A percentile compares a stretch with the other conserved stretches of the same genome.
Evolutionary conservation across 1,140 invertebrate species (phyloP).

Genomic region (Lordiphosa mommai): DNA sequence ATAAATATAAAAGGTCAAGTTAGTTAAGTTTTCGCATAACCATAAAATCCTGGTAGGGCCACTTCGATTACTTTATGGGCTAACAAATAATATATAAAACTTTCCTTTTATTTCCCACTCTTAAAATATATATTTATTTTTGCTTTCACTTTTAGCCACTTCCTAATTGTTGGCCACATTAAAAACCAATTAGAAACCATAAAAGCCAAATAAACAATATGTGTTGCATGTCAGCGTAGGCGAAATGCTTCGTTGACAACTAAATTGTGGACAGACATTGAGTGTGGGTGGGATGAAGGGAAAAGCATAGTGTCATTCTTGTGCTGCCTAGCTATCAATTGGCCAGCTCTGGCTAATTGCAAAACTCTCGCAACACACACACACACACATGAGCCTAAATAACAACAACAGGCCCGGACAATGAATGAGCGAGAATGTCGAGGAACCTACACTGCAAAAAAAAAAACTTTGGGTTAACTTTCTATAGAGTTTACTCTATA

Average conservation of each 20-base stretch:
- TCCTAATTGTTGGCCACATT: slow-evolving; percentile 40
- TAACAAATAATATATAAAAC: no score
- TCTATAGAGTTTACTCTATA: no score
- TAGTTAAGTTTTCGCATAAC: no score
- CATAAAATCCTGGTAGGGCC: no score
- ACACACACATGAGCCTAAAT: not conserved
- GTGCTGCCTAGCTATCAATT: slow-evolving; percentile 25
- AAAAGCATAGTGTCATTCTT: slow-evolving; percentile 6
- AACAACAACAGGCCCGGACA: no score
- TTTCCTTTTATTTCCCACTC: not conserved
- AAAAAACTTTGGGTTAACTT: no score
- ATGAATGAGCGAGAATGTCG: no score
- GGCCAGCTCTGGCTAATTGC: slow-evolving; percentile 37
- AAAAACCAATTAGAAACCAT: slow-evolving; percentile 49
- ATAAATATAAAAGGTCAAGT: no score
- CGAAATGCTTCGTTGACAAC: slow-evolving; percentile 9
- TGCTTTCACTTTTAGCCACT: not conserved
- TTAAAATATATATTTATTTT: not conserved
- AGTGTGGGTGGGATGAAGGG: not conserved
- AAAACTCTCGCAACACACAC: slow-evolving; percentile 24
- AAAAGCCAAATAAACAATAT: slow-evolving; percentile 20
- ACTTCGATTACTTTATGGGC: no score
- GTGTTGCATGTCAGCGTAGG: slow-evolving; percentile 2
- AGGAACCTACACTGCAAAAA: not conserved
- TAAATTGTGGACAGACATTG: slow-evolving; percentile 14